Base-by-base conservation (phyloP, 2,113 vertebrate species). In the Poeciliopsis retropinna region DNA sequence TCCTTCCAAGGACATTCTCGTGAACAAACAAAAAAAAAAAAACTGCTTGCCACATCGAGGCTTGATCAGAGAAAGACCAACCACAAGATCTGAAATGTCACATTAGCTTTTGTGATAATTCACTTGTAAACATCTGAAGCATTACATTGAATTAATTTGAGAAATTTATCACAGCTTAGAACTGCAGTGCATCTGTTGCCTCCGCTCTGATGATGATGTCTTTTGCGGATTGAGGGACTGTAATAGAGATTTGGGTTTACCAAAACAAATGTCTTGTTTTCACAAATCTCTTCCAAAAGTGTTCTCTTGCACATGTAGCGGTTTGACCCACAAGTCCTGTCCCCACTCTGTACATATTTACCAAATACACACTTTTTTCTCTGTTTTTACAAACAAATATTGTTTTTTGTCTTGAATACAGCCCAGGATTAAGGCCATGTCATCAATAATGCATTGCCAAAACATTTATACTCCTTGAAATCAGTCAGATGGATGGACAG, bases 81-180 rank as follows among this genome's bases (percentile, higher is more conserved):
- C 34, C 31, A 51, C 76, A 69, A 68, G 72, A 77, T 67, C 64
- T 75, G 19, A 78, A 57, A 76, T 60, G 69, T 71, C 79, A 28
- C 22, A 62, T 29, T 81, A 51, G 34, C 29, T 79, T 54, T 67
- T 67, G 31, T 65, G 74, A 78, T 84, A 73, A 71, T 81, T 72
- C 80, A 87, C 83, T 82, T 89, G 65, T 64, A 75, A 77, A 29
- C 57, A 70, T 37, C 73, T 63, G 67, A 78, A 76, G 44, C 67
- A 81, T 76, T 67, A 65, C 71, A 78, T 68, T 77, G 70, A 47
- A 87, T 89, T 89, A 89, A 87, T 87, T 81, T 80, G 76, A 6
- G 4, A 74, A 83, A 84, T 80, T 70, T 76, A 82, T 91, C 83
- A 80, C 80, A 82, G 76, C 62, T 34, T 1, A 12, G 9, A 51